A percentile compares a stretch with the other conserved stretches of the same genome.
These are phyloP conservation scores for Dipodomys spectabilis DNA, from an alignment of 2,113 vertebrate genomes.

Conservation along the genomic window DNA sequence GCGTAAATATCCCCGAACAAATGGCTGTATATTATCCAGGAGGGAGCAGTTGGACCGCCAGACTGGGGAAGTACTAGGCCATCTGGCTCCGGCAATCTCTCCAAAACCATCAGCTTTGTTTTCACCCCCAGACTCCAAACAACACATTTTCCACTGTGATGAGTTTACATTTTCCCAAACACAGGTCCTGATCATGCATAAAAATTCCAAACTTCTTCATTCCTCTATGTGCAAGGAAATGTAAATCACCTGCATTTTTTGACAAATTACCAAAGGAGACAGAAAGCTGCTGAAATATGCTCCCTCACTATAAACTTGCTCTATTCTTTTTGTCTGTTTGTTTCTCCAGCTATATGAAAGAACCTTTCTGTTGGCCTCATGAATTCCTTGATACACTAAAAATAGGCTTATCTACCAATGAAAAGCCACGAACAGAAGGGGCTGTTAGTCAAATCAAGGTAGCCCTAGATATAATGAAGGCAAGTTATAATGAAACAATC, in stretches of 20 bases:
- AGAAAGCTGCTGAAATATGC: constrained; percentile 87
- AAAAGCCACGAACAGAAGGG: constrained; percentile 73
- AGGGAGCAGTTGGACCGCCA: constrained; percentile 93
- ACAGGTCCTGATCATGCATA: constrained; percentile 91
- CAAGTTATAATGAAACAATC: constrained; percentile 82
- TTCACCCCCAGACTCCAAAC: constrained; percentile 93
- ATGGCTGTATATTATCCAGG: constrained; percentile 93
- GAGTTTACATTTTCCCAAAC: constrained; percentile 93
- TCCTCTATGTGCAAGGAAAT: constrained; percentile 88
- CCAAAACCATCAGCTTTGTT: constrained; percentile 94
- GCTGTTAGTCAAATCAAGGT: constrained; percentile 80
- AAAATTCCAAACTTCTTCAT: constrained; percentile 90
- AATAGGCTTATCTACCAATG: constrained; percentile 81
- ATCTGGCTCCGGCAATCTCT: constrained; percentile 92
- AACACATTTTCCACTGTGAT: constrained; percentile 94
- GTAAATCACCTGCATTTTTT: constrained; percentile 90
- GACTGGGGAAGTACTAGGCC: constrained; percentile 92
- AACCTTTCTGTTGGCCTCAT: constrained; percentile 67
- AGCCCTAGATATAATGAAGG: constrained; percentile 42
- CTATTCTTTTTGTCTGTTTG: constrained; percentile 66
- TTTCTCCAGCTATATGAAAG: constrained; percentile 63
- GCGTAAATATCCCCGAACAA: constrained; percentile 93
- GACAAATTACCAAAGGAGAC: constrained; percentile 85
- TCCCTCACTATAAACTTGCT: constrained; percentile 79
- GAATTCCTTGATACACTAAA: constrained; percentile 84